Conservation (phyloP, 1,140 invertebrate species). For the Myzus persicae region DNA sequence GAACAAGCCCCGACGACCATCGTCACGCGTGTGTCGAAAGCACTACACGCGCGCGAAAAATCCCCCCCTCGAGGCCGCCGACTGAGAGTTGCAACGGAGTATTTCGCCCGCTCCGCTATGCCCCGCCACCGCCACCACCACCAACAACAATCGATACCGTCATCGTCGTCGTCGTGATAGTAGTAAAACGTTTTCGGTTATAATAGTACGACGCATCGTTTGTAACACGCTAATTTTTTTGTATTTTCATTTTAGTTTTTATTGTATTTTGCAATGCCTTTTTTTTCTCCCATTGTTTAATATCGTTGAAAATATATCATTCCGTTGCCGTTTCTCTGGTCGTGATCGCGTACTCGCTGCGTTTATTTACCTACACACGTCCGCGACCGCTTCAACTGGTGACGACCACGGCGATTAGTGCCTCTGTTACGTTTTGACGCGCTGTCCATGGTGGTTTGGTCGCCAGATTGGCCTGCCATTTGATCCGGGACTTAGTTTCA, state of each 20-base stretch:
- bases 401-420: neutral
- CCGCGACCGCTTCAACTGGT: neutral
- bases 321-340: neutral
- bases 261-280: neutral
- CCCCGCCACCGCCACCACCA: neutral
- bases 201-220: slow-evolving; percentile 1
- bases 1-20: neutral
- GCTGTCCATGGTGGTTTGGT: slow-evolving; percentile 24
- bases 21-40: slow-evolving; percentile 45
- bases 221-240: slow-evolving; percentile 7
- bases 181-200: slow-evolving; percentile 54
- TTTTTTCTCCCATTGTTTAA: neutral
- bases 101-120: slow-evolving; percentile 32
- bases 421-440: neutral
- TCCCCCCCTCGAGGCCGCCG: slow-evolving; percentile 15
- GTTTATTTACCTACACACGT: neutral
- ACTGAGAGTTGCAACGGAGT: neutral
- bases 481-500: neutral
- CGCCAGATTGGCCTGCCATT: neutral
- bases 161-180: slow-evolving; percentile 43
- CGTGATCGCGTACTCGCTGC: no score
- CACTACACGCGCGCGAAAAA: slow-evolving; percentile 48
- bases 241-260: slow-evolving; percentile 13
- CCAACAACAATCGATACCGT: slow-evolving; percentile 38
- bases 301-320: neutral